Base-by-base conservation (phyloP, 1,140 invertebrate species). In the Pseudomyrmex concolor region DNA sequence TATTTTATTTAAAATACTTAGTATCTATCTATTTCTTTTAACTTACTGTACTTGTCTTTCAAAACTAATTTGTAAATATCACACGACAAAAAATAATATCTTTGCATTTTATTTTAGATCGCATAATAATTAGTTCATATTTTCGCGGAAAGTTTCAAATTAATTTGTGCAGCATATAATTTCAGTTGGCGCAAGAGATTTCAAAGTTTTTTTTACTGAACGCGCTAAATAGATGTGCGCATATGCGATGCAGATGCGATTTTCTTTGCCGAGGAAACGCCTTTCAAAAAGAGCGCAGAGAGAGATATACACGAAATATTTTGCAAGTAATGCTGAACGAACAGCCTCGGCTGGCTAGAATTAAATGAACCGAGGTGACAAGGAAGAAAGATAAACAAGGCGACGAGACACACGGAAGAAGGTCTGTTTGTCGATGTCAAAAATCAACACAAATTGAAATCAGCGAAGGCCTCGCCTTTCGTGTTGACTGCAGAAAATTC, bases 391-490 rank as follows among this genome's bases (percentile, higher is more conserved):
- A 91, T 88, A 94, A 93, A 93, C 90, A 92, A 91, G 90, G 82
- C 71, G 15, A 34, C 34, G 78, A 81, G 83, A 90, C 85, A 87
- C 70, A 89, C 74, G 74, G 83, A 80, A 90, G 89, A 85, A 86
- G 91, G 90, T 89, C 71, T 94, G 90, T 94, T 93, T 94, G 91
- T 86, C 90, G 82, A 92, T 92, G 91, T 90, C 91, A 92, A 94
- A 92, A 94, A 94, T 93, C 93, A 93, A 93, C 90, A 92, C 90
- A 90, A 93, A 92, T 93, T 93, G 92, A 94, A 93, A 93, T 93
- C 92, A 93, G 89, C 88, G 84, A 68, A 84, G 74, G 59, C 67
- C 86, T 80, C 86, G 85, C 81, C 72, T 81, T 34, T 80, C 68
- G 59, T 90, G 89, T 92, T 91, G 88, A 89, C 90, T 91, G 83